phyloP scores from a whole-genome alignment of 2,888 invertebrate species.

The Himalopsyche anomala region DNA sequence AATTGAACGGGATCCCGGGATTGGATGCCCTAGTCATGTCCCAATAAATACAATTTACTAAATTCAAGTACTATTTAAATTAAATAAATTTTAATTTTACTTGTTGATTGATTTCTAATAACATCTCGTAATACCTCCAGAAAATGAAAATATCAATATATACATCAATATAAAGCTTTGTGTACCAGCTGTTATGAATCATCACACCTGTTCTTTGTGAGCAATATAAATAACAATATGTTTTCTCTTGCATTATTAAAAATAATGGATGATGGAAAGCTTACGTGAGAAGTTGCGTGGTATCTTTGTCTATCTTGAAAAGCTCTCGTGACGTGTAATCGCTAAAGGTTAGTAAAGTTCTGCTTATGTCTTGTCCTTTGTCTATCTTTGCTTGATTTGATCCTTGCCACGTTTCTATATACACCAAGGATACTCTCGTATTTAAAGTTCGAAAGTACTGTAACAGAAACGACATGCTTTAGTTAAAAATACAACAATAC shows the following conservation, averaged over 20 bases:
- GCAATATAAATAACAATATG: not conserved
- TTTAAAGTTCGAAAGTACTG: conserved; percentile 96
- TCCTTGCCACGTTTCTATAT: conserved; percentile 98
- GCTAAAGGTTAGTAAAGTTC: conserved; percentile 93
- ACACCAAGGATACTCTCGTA: conserved; percentile 95
- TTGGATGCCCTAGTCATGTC: no score
- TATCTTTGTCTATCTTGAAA: conserved; percentile 91
- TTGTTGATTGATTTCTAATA: no score
- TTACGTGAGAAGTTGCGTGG: conserved; percentile 94
- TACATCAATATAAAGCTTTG: not conserved
- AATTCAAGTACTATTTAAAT: no score
- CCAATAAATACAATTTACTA: no score
- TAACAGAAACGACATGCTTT: conserved; percentile 65
- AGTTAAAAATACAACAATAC: not conserved
- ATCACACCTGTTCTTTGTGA: not conserved
- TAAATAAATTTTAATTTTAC: no score
- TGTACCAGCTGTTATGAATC: not conserved
- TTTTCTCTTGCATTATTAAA: not conserved
- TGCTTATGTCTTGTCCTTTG: conserved; percentile 90
- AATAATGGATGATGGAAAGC: conserved; percentile 69
- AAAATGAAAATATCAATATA: no score
- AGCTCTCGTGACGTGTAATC: conserved; percentile 92
- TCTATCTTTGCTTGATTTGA: conserved; percentile 90
- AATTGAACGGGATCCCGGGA: no score
- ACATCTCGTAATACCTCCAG: no score